Evolutionary conservation across 1,140 invertebrate species (phyloP).

Genomic region (Archegozetes longisetosus): DNA sequence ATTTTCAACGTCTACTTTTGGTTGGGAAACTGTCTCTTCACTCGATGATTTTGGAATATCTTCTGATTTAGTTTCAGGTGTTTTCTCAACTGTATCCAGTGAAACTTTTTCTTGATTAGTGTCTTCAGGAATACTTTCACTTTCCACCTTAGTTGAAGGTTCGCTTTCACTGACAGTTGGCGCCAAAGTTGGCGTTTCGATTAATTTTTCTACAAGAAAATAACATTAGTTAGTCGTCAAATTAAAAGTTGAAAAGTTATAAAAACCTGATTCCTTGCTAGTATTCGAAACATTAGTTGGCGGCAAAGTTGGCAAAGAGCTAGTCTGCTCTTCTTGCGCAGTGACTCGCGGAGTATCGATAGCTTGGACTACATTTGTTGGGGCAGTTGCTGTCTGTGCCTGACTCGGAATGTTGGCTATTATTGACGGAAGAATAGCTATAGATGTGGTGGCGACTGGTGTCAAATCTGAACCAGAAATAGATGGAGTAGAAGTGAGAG

Average conservation of each 20-base stretch:
- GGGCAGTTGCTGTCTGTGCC: background rate
- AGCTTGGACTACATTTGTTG: constrained; percentile 10
- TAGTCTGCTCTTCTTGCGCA: background rate
- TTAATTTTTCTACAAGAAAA: no score
- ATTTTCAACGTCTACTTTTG: background rate
- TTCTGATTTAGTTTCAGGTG: background rate
- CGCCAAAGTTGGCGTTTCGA: background rate
- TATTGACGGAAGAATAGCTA: background rate
- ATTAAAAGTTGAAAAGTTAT: no score
- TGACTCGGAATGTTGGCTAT: constrained; percentile 3
- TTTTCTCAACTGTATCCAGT: background rate
- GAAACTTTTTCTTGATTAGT: background rate
- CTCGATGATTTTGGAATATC: no score
- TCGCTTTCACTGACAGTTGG: no score
- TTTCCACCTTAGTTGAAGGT: no score
- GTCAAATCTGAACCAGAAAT: background rate
- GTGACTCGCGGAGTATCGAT: constrained; percentile 4
- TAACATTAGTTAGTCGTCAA: no score
- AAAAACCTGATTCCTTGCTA: no score
- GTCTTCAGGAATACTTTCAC: background rate
- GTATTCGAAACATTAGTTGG: no score
- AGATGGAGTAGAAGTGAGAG: background rate
- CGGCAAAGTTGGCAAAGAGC: background rate
- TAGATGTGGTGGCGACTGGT: background rate
- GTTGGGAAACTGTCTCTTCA: no score